Percentiles rank a stretch among this genome's conserved stretches.
Evolutionary conservation across 2,888 invertebrate genomes (phyloP).

Genomic region (Pammene fasciana): DNA sequence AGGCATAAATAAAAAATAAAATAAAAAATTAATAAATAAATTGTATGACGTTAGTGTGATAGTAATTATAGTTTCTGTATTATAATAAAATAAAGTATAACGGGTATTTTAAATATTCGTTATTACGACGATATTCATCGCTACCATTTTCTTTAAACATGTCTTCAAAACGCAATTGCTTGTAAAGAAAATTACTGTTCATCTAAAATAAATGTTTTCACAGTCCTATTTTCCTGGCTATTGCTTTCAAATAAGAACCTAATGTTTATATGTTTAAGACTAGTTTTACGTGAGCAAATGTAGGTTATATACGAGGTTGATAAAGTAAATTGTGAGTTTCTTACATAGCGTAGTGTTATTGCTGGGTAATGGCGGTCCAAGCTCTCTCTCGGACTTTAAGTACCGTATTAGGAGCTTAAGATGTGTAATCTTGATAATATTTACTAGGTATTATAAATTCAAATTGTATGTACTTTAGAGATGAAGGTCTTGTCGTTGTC

Average conservation of each 20-base stretch:
- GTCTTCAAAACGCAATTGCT: not conserved
- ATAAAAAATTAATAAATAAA: no score
- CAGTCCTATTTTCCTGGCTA: not conserved
- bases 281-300: not conserved
- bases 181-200: slow-evolving; percentile 9
- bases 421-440: slow-evolving; percentile 36
- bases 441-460: slow-evolving; percentile 19
- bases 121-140: no score
- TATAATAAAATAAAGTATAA: no score
- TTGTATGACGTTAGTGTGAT: no score
- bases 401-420: slow-evolving; percentile 29
- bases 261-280: not conserved
- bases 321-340: slow-evolving; percentile 15
- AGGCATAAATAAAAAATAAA: no score
- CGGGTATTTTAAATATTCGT: no score
- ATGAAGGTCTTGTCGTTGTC: not conserved
- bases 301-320: not conserved
- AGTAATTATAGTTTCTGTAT: no score
- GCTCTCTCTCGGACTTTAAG: slow-evolving; percentile 35
- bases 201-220: not conserved
- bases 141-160: no score
- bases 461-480: slow-evolving; percentile 8
- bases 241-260: not conserved
- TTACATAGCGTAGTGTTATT: slow-evolving; percentile 36
- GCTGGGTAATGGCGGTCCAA: slow-evolving; percentile 33